Evolutionary conservation across 2,797 vertebrate species (phyloP).

Genomic region (Momotus momota): DNA sequence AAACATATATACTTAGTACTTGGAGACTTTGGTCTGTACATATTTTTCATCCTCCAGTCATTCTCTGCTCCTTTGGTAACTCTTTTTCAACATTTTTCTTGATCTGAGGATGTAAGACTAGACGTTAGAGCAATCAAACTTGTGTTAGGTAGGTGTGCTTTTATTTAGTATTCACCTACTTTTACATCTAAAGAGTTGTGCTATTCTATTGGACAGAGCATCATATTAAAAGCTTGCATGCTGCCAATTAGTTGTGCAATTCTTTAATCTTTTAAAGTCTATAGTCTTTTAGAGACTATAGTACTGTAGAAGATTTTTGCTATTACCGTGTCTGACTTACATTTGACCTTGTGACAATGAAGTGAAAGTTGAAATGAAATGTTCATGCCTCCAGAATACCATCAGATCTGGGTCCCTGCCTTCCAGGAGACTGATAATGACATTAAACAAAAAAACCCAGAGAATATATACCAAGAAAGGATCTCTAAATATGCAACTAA

Average conservation of each 20-base stretch:
- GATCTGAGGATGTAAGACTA: slow-evolving; percentile 46
- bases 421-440: slow-evolving; percentile 42
- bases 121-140: slow-evolving; percentile 47
- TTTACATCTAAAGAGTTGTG: slow-evolving; percentile 53
- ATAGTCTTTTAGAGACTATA: background rate
- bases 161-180: slow-evolving; percentile 60
- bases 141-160: slow-evolving; percentile 59
- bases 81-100: slow-evolving; percentile 63
- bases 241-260: slow-evolving; percentile 37
- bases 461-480: background rate
- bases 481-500: background rate
- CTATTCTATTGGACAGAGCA: slow-evolving; percentile 31
- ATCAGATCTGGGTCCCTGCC: background rate
- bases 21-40: slow-evolving; percentile 52
- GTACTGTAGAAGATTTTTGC: slow-evolving; percentile 32
- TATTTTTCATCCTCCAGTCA: slow-evolving; percentile 60
- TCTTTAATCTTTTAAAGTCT: slow-evolving; percentile 55
- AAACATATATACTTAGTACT: slow-evolving; percentile 24
- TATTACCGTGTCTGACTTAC: slow-evolving; percentile 4
- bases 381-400: background rate
- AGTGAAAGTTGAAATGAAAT: slow-evolving; percentile 22
- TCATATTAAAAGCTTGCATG: slow-evolving; percentile 51
- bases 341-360: slow-evolving; percentile 38
- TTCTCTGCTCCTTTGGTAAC: slow-evolving; percentile 56
- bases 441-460: slow-evolving; percentile 6